Evolutionary conservation across 2,113 vertebrate species (phyloP).

Genomic region (Poeciliopsis prolifica): DNA sequence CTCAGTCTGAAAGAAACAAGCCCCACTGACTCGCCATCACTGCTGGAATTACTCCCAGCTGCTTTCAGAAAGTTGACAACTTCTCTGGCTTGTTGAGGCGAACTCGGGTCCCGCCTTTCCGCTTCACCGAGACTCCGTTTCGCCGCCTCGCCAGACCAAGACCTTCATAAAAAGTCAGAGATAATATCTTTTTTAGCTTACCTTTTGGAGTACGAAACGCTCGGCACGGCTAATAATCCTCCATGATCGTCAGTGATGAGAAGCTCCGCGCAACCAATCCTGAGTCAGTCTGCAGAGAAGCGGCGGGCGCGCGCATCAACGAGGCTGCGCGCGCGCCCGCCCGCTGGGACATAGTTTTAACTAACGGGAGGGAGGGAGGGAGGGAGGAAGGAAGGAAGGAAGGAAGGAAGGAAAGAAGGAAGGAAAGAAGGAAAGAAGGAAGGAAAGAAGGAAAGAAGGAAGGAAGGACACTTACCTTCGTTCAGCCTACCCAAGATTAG

Average conservation of each 20-base stretch:
- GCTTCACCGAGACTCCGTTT: constrained; percentile 6
- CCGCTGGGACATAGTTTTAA: no score
- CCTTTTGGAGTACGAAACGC: constrained; percentile 11
- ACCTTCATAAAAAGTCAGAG: neutral
- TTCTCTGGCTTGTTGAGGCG: constrained; percentile 11
- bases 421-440: no score
- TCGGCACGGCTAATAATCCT: constrained; percentile 10
- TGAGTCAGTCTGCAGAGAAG: neutral
- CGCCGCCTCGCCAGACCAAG: neutral
- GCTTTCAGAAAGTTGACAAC: constrained; percentile 42
- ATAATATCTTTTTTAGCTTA: constrained; percentile 19
- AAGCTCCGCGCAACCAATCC: constrained; percentile 42
- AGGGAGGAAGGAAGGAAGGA: no score
- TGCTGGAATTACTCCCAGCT: constrained; percentile 35
- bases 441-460: no score
- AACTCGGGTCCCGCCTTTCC: constrained; percentile 49
- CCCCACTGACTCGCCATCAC: constrained; percentile 4
- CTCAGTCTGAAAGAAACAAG: neutral
- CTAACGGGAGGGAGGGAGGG: no score
- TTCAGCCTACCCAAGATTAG: neutral
- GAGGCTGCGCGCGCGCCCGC: no score
- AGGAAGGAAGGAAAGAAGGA: no score
- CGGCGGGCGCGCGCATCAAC: no score
- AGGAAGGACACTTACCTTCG: no score
- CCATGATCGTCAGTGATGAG: constrained; percentile 33